These are phyloP conservation scores for Heliconius melpomene DNA, from an alignment of 1,140 invertebrate genomes.

Conservation along the genomic window DNA sequence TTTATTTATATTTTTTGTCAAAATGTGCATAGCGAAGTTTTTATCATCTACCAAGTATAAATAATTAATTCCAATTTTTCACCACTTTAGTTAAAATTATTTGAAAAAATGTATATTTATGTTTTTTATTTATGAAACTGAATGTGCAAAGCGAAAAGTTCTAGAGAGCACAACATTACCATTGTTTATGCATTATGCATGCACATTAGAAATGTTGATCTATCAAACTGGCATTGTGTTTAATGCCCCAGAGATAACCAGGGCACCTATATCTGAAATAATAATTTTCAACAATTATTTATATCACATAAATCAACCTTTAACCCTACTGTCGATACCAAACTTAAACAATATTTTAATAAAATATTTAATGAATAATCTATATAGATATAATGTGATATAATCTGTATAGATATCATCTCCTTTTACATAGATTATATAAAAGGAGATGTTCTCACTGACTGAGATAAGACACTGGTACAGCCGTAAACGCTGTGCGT, in stretches of 20 bases:
- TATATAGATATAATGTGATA: too few species aligned
- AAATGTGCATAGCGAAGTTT: background rate
- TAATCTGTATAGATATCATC: too few species aligned
- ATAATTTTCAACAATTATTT: background rate
- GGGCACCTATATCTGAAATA: background rate
- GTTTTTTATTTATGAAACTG: background rate
- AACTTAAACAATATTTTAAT: background rate
- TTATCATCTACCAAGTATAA: background rate
- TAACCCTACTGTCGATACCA: background rate
- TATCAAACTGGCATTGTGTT: background rate
- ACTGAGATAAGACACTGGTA: too few species aligned
- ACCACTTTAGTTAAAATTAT: background rate
- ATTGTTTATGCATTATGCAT: background rate
- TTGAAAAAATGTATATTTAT: background rate
- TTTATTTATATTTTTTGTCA: background rate
- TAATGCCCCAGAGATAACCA: background rate
- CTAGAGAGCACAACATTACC: background rate
- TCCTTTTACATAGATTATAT: too few species aligned
- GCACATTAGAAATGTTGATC: conserved; percentile 8
- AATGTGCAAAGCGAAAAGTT: background rate
- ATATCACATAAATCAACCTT: background rate
- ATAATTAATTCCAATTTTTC: too few species aligned
- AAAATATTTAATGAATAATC: background rate
- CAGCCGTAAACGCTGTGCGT: too few species aligned
- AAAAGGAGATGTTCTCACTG: too few species aligned